Evolutionary conservation across 1,140 invertebrate genomes (phyloP), one percentile per base, ranked within the genome.

Genomic region (Ostrea edulis): DNA sequence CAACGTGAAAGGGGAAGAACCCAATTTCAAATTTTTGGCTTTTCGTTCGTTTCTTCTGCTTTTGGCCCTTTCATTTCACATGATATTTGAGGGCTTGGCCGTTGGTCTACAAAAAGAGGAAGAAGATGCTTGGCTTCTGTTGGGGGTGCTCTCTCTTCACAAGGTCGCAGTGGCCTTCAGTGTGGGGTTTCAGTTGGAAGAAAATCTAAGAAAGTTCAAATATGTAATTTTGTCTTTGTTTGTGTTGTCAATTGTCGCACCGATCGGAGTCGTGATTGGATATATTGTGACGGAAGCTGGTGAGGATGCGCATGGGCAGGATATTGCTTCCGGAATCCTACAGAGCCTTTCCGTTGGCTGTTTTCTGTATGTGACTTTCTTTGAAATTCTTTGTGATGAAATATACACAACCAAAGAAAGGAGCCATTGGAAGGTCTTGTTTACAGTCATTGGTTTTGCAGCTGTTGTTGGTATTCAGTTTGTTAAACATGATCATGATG

Each of bases 281-380:
- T 94, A 95, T 96, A n/a, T 93, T 95, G 85, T 95, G 92, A 62
- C 92, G 95, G 89, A 92, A n/a, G 89, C 89, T 8, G 77, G 87
- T 11, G 84, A 90, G 0, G 58, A 93, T 44, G 65, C 81, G 0
- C 14, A 25, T 9, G 89, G 89, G 9, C 92, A 95, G 8, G 89
- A 93, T 20, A 84, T 96, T 52, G 86, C 95, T 11, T 95, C 95
- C 89, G 95, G 95, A 0, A 91, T 95, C 77, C 92, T 97, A 68
- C 96, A 96, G 92, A 96, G 95, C 58, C 86, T 98, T 22, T 97
- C 98, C 14, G 97, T 97, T 14, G 98, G 98, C 58, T 98, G 98
- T 0, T 96, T 99, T 71, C 95, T 99, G 0, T 99, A 98, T 94
- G 97, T 99, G 54, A 98, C 97, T 0, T 97, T 98, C 55, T 97